Evolutionary conservation across 92 coral and sea anemone genomes (phyloP).

Genomic region (Epizoanthus fatuus): DNA sequence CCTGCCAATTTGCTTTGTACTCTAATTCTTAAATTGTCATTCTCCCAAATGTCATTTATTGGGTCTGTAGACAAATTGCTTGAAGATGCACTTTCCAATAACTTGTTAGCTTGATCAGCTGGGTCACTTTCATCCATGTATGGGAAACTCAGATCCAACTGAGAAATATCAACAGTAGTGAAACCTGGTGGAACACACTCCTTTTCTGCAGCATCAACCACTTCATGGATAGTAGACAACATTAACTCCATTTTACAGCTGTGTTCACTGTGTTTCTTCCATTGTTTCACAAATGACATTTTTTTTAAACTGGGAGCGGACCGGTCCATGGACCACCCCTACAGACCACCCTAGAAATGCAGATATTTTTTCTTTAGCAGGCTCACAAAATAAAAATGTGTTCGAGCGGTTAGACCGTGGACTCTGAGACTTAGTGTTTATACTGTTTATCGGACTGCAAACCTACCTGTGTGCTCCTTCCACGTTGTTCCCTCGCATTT

Average conservation of each 20-base stretch:
- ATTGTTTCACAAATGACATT: neutral
- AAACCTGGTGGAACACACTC: conserved; percentile 38
- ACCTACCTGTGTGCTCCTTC: no score
- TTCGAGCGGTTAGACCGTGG: no score
- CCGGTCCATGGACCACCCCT: no score
- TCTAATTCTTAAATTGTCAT: conserved; percentile 16
- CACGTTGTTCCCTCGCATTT: no score
- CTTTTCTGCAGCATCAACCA: conserved; percentile 21
- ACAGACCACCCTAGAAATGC: no score
- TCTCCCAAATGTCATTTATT: conserved; percentile 5
- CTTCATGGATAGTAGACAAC: conserved; percentile 1
- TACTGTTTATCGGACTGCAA: no score
- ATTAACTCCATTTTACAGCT: conserved; percentile 19
- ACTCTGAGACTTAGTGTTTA: no score
- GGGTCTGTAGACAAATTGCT: neutral
- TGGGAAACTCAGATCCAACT: conserved; percentile 14
- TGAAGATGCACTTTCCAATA: conserved; percentile 2
- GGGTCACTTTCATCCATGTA: neutral
- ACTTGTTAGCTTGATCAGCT: neutral
- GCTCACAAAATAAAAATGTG: no score
- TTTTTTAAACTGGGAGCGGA: no score
- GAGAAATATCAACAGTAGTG: conserved; percentile 28
- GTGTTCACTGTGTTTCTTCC: conserved; percentile 34
- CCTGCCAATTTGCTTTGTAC: neutral
- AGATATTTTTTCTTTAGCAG: no score